These are phyloP conservation scores for Neogobius melanostomus DNA, from an alignment of 2,113 vertebrate species.

Conservation along the genomic window DNA sequence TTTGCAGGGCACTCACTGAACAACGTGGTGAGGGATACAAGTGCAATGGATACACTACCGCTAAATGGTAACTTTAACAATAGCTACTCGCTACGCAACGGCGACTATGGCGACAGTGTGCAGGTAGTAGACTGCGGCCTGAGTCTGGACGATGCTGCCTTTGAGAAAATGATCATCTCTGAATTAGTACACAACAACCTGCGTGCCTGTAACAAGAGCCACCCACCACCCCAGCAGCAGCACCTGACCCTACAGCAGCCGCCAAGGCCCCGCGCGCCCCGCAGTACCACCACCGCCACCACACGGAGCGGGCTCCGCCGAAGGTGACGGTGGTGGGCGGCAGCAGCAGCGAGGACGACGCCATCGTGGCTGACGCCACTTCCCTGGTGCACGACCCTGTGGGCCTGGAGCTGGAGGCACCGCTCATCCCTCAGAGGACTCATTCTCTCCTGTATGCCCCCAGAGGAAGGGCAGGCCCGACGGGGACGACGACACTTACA, in stretches of 20 bases:
- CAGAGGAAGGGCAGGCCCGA: constrained; percentile 94
- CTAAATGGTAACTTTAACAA: constrained; percentile 99
- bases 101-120: constrained; percentile 90
- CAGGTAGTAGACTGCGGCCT: constrained; percentile 97
- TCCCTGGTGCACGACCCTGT: constrained; percentile 86
- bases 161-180: constrained; percentile 99
- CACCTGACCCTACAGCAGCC: constrained; percentile 66
- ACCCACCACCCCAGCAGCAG: constrained; percentile 75
- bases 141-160: constrained; percentile 96
- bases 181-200: constrained; percentile 99
- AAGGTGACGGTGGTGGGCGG: constrained; percentile 85
- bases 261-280: constrained; percentile 57
- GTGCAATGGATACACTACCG: constrained; percentile 99
- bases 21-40: constrained; percentile 96
- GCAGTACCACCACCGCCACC: constrained; percentile 76
- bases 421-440: constrained; percentile 98
- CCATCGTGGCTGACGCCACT: constrained; percentile 89
- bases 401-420: constrained; percentile 91
- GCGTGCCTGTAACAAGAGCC: constrained; percentile 90
- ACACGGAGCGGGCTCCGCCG: constrained; percentile 86
- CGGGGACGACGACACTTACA: constrained; percentile 86
- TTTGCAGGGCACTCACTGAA: constrained; percentile 97
- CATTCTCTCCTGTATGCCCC: constrained; percentile 98
- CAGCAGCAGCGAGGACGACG: constrained; percentile 89
- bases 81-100: constrained; percentile 97